Evolutionary conservation across 2,888 invertebrate genomes (phyloP).

Genomic region (Synergus japonicus): DNA sequence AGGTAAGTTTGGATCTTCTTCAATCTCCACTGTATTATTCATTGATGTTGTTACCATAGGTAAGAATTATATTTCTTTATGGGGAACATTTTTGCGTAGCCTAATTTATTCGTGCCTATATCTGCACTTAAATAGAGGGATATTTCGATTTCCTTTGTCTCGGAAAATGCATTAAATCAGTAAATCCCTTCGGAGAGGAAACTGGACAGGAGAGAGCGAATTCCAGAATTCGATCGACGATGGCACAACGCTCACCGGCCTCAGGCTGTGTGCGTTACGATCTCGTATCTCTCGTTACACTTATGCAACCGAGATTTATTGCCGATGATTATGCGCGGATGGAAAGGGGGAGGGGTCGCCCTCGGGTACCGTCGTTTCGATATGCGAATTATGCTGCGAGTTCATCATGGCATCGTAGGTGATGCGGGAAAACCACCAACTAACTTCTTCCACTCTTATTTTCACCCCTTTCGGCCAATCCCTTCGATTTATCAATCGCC

Average conservation of each 20-base stretch:
- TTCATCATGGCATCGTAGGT: conserved; percentile 21
- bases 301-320: conserved; percentile 78
- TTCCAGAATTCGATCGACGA: conserved; percentile 24
- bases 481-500: not conserved
- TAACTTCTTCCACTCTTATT: not conserved
- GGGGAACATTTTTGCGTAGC: too few relatives aligned
- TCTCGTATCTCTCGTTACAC: conserved; percentile 77
- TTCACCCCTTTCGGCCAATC: not conserved
- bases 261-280: conserved; percentile 75
- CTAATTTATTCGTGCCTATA: not conserved
- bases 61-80: not conserved
- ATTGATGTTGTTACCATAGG: not conserved
- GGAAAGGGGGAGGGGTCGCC: conserved; percentile 60
- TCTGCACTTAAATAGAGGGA: not conserved
- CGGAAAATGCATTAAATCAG: conserved; percentile 16
- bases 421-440: conserved; percentile 8
- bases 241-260: conserved; percentile 47
- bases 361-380: conserved; percentile 60
- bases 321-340: conserved; percentile 65
- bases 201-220: conserved; percentile 30
- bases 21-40: not conserved
- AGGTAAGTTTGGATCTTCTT: conserved; percentile 8
- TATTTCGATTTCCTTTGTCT: not conserved
- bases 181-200: conserved; percentile 27
- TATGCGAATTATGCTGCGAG: conserved; percentile 52